These are phyloP conservation scores for Denticeps clupeoides DNA, from an alignment of 2,797 vertebrate species.

Conservation along the genomic window DNA sequence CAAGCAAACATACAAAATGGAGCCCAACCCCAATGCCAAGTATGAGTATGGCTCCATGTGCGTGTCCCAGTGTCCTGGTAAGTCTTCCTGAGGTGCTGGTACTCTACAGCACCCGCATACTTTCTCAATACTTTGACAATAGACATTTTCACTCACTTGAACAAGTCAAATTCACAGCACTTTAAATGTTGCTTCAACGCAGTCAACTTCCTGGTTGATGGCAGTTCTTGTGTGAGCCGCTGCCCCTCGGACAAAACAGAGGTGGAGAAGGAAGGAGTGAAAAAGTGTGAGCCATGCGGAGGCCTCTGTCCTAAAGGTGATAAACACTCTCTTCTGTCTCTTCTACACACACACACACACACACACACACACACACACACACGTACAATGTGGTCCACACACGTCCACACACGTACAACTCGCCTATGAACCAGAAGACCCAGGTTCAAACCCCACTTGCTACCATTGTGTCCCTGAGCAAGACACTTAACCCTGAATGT, in stretches of 20 bases:
- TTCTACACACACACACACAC: background rate
- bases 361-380: background rate
- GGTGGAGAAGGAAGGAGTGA: constrained; percentile 77
- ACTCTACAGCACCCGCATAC: background rate
- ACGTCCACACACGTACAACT: constrained; percentile 6
- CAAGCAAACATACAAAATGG: constrained; percentile 79
- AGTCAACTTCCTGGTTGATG: constrained; percentile 89
- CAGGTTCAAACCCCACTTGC: too few relatives aligned
- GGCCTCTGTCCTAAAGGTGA: constrained; percentile 89
- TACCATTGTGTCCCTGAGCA: too few relatives aligned
- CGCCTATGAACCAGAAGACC: too few relatives aligned
- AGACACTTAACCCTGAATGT: too few relatives aligned
- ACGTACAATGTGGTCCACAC: background rate
- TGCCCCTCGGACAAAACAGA: constrained; percentile 86
- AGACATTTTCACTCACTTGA: too few relatives aligned
- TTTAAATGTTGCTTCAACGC: too few relatives aligned
- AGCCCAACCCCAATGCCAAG: constrained; percentile 85
- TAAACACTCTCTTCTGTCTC: too few relatives aligned
- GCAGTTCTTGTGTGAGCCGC: constrained; percentile 82
- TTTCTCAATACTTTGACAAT: too few relatives aligned
- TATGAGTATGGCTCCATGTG: constrained; percentile 93
- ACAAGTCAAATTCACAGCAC: too few relatives aligned
- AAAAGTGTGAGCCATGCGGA: constrained; percentile 76
- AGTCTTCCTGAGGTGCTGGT: too few relatives aligned
- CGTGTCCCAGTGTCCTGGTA: constrained; percentile 80